phyloP scores from a whole-genome alignment of 2,113 vertebrate species.

The Carlito syrichta region DNA sequence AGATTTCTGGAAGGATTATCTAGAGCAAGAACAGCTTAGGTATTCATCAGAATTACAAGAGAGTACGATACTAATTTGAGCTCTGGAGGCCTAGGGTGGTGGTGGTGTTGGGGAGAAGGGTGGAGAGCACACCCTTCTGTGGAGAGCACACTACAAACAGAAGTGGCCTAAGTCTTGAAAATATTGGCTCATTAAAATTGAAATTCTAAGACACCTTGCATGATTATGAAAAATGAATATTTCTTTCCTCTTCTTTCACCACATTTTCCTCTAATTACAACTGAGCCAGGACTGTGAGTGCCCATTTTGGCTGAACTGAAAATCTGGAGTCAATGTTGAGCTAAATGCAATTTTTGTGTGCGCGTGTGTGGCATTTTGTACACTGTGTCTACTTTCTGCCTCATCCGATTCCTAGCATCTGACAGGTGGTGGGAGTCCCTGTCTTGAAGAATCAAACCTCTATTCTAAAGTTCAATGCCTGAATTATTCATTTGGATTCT shows the following conservation, averaged over 20 bases:
- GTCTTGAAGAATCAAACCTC: constrained; percentile 60
- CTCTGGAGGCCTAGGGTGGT: not conserved
- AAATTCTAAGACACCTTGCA: constrained; percentile 3
- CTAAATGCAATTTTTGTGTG: not conserved
- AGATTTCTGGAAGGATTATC: not conserved
- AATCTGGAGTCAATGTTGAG: constrained; percentile 21
- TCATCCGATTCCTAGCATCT: constrained; percentile 44
- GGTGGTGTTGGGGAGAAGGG: too few species aligned
- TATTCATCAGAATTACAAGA: not conserved
- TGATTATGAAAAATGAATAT: not conserved
- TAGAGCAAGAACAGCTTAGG: not conserved
- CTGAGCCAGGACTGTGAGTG: not conserved
- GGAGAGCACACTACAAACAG: not conserved
- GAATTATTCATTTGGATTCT: constrained; percentile 36
- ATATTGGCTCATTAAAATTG: not conserved
- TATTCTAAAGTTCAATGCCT: constrained; percentile 60
- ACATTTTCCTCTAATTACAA: constrained; percentile 35
- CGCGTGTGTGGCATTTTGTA: not conserved
- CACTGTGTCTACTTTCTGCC: not conserved
- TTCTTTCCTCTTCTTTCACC: constrained; percentile 4
- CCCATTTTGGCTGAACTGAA: constrained; percentile 32
- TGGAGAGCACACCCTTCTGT: too few species aligned
- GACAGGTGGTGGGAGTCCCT: constrained; percentile 13
- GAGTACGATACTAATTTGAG: not conserved
- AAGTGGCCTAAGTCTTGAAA: constrained; percentile 8